These are phyloP conservation scores for Empidonax alnorum DNA, from an alignment of 2,113 vertebrate species.

Conservation along the genomic window DNA sequence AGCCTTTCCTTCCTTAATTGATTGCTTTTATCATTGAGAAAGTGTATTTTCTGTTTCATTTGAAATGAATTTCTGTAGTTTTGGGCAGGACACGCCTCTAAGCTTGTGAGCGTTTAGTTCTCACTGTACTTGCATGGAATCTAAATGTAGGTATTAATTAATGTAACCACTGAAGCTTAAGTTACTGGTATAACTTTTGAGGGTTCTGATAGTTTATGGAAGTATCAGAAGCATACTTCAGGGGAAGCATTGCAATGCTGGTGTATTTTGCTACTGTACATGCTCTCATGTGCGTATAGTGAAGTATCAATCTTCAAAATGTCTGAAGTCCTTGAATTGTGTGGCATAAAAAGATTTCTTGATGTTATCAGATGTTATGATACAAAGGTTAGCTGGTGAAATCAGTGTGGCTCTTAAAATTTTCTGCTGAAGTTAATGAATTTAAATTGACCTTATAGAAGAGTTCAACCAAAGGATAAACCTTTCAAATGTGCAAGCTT, in stretches of 20 bases:
- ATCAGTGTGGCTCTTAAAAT: background rate
- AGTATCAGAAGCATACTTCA: background rate
- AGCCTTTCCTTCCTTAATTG: conserved; percentile 34
- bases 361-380: background rate
- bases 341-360: background rate
- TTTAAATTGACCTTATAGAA: background rate
- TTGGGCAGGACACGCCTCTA: background rate
- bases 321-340: background rate
- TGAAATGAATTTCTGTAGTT: background rate
- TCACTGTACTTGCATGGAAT: background rate
- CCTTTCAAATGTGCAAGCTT: background rate
- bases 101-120: background rate
- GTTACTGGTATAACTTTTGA: background rate
- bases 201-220: background rate
- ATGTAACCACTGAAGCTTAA: background rate
- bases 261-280: background rate
- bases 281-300: background rate
- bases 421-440: background rate
- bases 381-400: background rate
- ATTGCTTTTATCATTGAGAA: conserved; percentile 1
- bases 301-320: background rate
- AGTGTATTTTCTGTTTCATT: background rate
- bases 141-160: background rate
- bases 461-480: background rate
- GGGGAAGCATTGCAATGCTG: background rate